phyloP scores from a whole-genome alignment of 2,888 invertebrate genomes.

The Spodoptera littoralis region DNA sequence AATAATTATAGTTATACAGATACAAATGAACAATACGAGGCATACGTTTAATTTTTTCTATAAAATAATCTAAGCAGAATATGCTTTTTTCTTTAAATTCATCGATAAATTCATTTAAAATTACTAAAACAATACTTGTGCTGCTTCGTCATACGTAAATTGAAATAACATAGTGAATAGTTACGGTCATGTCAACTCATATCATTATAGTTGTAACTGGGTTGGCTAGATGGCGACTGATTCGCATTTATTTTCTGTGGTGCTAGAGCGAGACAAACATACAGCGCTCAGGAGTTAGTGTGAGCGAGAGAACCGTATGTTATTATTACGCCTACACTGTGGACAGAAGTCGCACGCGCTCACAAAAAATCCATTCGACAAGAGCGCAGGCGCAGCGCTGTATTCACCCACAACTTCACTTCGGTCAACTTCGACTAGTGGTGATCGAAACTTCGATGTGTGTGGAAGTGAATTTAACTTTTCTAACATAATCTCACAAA shows the following conservation, averaged over 20 bases:
- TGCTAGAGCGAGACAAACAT: slow-evolving; percentile 63
- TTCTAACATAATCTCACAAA: slow-evolving; percentile 87
- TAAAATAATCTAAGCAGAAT: not conserved
- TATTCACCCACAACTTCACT: slow-evolving; percentile 88
- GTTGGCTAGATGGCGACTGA: slow-evolving; percentile 82
- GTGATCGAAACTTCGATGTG: slow-evolving; percentile 87
- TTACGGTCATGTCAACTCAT: slow-evolving; percentile 48
- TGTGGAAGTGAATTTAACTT: slow-evolving; percentile 88
- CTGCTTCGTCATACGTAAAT: slow-evolving; percentile 27
- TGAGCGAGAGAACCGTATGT: slow-evolving; percentile 76
- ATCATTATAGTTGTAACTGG: slow-evolving; percentile 65
- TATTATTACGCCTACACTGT: slow-evolving; percentile 86
- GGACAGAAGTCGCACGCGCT: slow-evolving; percentile 85
- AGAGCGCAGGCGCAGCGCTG: slow-evolving; percentile 86
- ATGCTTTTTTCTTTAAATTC: not conserved
- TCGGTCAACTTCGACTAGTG: slow-evolving; percentile 87
- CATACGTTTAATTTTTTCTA: not conserved
- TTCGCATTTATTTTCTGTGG: slow-evolving; percentile 61
- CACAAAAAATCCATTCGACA: slow-evolving; percentile 83
- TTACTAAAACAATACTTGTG: slow-evolving; percentile 25
- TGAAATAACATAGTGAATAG: slow-evolving; percentile 35
- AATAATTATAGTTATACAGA: too few relatives aligned
- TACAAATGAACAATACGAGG: not conserved
- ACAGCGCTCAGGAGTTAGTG: slow-evolving; percentile 56
- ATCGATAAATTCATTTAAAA: not conserved